Evolutionary conservation across 2,888 invertebrate genomes (phyloP).

Genomic region (Drosophila incognita): DNA sequence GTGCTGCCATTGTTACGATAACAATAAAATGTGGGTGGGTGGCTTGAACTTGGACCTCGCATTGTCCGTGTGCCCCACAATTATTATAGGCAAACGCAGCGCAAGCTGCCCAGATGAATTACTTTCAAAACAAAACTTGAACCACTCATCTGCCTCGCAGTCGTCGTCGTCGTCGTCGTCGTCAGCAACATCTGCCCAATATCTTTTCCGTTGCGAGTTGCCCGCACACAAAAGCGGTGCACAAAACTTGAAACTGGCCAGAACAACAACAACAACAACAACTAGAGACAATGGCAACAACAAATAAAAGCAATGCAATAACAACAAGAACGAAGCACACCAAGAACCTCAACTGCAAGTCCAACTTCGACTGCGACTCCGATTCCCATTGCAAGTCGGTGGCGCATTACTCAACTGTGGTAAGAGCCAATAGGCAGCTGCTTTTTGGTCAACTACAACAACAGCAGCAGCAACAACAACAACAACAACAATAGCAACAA

Average conservation of each 20-base stretch:
- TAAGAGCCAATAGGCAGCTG: conserved; percentile 79
- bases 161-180: neutral
- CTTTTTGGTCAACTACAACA: conserved; percentile 60
- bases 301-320: conserved; percentile 54
- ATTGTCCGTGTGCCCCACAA: conserved; percentile 68
- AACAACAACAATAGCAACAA: conserved; percentile 30
- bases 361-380: conserved; percentile 25
- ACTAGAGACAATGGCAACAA: conserved; percentile 20
- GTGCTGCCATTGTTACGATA: conserved; percentile 75
- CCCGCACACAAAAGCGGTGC: conserved; percentile 29
- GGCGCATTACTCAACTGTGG: conserved; percentile 75
- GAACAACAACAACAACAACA: conserved; percentile 20
- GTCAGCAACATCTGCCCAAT: conserved; percentile 59
- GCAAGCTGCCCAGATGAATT: conserved; percentile 65
- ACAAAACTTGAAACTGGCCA: conserved; percentile 57
- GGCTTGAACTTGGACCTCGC: conserved; percentile 77
- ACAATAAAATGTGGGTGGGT: conserved; percentile 80
- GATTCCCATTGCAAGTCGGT: conserved; percentile 34
- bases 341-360: conserved; percentile 33
- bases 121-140: conserved; percentile 72
- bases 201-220: conserved; percentile 31
- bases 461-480: conserved; percentile 16
- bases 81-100: conserved; percentile 65
- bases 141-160: conserved; percentile 20
- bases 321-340: conserved; percentile 36